Evolutionary conservation across 2,797 vertebrate genomes (phyloP), one percentile per base, ranked within the genome.

Genomic region (Synanceia verrucosa): DNA sequence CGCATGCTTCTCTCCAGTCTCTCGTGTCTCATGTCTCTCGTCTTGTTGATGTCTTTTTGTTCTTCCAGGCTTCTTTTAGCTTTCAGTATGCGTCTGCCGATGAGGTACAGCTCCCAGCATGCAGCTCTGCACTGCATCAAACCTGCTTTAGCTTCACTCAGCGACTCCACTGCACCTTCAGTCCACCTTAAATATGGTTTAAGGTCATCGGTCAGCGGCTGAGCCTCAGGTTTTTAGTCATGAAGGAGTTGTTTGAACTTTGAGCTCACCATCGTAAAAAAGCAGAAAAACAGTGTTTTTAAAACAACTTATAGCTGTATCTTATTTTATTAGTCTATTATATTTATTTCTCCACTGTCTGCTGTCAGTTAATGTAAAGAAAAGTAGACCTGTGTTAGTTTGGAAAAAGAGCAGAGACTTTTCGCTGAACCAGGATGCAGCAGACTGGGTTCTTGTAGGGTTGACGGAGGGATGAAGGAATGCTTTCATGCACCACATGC

Each of bases 31-130:
- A 69, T 78, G 63, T 83, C 43, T 89, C 70, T 65, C 73, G 58
- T 87, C 80, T 86, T 88, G 82, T 91, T 82, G 88, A 59, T 91
- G 76, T 94, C 34, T 93, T 83, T n/a, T 85, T 93, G 81, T 91
- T 89, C 84, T 92, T 92, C 76, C 90, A 95, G 94, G 91, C 90
- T 69, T 94, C 90, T 87, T 92, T 94, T 93, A 93, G 91, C 93
- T 88, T 88, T 93, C 92, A 91, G 73, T 93, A 72, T 85, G 33
- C 78, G 47, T 92, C 93, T 75, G 82, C 90, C 80, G 88, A 93
- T 68, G 92, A 95, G 94, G 94, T 95, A 95, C 90, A 92, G 72
- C 76, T 60, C 66, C 70, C 85, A 86, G 89, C 93, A 91, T 92
- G 88, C 78, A 84, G 71, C 86, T 74, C 70, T 66, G 43, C 81